Base-by-base conservation (phyloP, 2,888 invertebrate species). In the Oscheius sp. region DNA sequence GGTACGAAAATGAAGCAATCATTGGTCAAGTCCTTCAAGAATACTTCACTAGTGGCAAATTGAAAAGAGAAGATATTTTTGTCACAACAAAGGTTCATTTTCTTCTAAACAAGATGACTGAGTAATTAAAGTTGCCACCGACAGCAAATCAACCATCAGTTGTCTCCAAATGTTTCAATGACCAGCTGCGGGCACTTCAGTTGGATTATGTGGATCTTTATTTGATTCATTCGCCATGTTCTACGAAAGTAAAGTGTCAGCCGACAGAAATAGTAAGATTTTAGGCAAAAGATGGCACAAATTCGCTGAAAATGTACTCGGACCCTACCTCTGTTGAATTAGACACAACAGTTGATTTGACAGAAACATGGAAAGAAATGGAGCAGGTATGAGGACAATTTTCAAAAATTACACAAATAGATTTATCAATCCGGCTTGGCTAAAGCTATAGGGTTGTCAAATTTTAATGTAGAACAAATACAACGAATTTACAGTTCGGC, bases 361-460 rank as follows among this genome's bases (percentile, higher is more conserved):
- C 26, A 24, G 70, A 70, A 12, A 72, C 74, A 3, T 75, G 75
- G 75, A 70, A 69, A 17, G 72, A 64, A 32, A 63, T 75, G 72
- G 73, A 73, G 62, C 47, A 67, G 47, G 70, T 71, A 36, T 24
- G n/a, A 32, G 2, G 3, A 14, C 8, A 17, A 32, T 8, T 54
- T 26, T 26, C 12, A n/a, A 47, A 47, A n/a, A 47, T 8, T 6
- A 47, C 22, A 47, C 6, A 47, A 47, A 9, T 38, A 54, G 22
- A 66, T 92, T 82, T 91, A 92, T 24, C 89, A 90, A 30, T 88
- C 88, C 0, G 93, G 93, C 0, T 89, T 91, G 22, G 89, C 91
- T 0, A 92, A 91, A 82, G 90, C 92, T 12, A 92, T 94, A 80
- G 94, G 94, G 0, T 86, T 94, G 3, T 94, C 94, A 0, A 94